Evolutionary conservation across 2,888 invertebrate species (phyloP).

Genomic region (Lamellibrachia columna): DNA sequence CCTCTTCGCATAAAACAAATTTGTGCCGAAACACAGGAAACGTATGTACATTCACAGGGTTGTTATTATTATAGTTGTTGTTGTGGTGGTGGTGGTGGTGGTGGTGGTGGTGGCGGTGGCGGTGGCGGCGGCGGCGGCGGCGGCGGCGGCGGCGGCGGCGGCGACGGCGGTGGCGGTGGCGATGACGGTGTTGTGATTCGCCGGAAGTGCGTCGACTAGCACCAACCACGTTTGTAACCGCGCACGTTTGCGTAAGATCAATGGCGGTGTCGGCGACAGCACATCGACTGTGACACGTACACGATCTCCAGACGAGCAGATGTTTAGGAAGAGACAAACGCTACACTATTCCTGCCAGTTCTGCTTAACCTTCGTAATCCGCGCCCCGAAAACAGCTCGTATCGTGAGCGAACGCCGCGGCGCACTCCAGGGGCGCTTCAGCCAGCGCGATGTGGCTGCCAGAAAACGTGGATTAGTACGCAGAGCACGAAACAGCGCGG

Average conservation of each 20-base stretch:
- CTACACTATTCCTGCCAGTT: neutral
- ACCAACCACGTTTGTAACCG: neutral
- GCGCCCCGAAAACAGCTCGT: neutral
- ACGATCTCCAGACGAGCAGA: neutral
- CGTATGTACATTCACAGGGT: neutral
- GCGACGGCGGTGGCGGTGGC: too few species aligned
- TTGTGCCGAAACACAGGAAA: neutral
- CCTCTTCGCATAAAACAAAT: neutral
- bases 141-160: too few species aligned
- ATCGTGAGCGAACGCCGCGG: neutral
- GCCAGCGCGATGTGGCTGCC: neutral
- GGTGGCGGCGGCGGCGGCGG: too few species aligned
- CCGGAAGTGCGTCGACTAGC: neutral
- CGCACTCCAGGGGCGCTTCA: neutral
- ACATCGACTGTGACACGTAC: neutral
- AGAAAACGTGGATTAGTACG: conserved; percentile 12
- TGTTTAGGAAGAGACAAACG: neutral
- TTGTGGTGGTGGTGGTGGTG: too few species aligned
- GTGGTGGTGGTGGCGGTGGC: too few species aligned
- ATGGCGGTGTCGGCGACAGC: neutral
- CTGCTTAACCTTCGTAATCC: too few species aligned
- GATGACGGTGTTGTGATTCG: neutral
- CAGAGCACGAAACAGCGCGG: conserved; percentile 12
- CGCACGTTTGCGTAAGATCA: neutral
- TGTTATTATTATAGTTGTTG: too few species aligned